A percentile compares a stretch with the other conserved stretches of the same genome.
Evolutionary conservation across 2,797 vertebrate genomes (phyloP).

Genomic region (Salmo trutta): DNA sequence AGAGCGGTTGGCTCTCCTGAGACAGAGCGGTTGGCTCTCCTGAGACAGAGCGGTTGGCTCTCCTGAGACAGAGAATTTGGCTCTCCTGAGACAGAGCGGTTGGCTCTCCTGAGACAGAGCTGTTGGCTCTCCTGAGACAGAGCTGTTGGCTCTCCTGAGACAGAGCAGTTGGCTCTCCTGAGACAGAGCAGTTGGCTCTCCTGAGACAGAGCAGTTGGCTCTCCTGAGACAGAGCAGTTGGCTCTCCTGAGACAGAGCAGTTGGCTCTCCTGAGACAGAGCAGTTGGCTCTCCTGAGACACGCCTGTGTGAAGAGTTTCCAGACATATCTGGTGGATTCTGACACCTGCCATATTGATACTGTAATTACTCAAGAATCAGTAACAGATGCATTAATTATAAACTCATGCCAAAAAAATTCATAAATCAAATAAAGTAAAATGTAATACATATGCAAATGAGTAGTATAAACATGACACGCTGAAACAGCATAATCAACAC

Average conservation of each 20-base stretch:
- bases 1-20: slow-evolving; percentile 17
- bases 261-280: slow-evolving; percentile 45
- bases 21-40: slow-evolving; percentile 25
- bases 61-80: slow-evolving; percentile 25
- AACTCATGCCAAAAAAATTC: slow-evolving; percentile 27
- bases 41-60: slow-evolving; percentile 24
- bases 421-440: slow-evolving; percentile 38
- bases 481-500: slow-evolving; percentile 40
- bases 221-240: neutral
- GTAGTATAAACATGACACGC: slow-evolving; percentile 30
- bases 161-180: neutral
- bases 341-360: slow-evolving; percentile 13
- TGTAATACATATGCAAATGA: slow-evolving; percentile 34
- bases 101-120: neutral
- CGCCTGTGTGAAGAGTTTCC: slow-evolving; percentile 42
- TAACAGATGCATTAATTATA: slow-evolving; percentile 36
- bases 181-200: neutral
- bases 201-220: neutral
- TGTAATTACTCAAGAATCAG: slow-evolving; percentile 13
- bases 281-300: slow-evolving; percentile 33
- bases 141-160: neutral
- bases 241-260: slow-evolving; percentile 24
- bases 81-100: slow-evolving; percentile 28
- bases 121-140: neutral
- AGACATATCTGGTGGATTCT: slow-evolving; percentile 31